Percentiles rank a stretch among this genome's conserved stretches.
phyloP scores from a whole-genome alignment of 1,140 invertebrate species.

The Chymomyza costata region DNA sequence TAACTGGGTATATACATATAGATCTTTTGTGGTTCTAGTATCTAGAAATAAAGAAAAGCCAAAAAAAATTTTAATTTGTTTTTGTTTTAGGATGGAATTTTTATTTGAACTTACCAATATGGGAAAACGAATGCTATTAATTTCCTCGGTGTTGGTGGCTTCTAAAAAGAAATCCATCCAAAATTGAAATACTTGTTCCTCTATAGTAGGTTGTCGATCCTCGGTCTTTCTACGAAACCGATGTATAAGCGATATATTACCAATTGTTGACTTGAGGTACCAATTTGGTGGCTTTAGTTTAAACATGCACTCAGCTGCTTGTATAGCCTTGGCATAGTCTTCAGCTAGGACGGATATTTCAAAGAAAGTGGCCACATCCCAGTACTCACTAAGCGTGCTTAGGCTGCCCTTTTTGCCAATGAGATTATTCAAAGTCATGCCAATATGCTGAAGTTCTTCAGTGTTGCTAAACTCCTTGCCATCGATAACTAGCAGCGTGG shows the following conservation, averaged over 20 bases:
- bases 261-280: constrained; percentile 99
- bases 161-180: constrained; percentile 99
- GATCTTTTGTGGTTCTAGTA: constrained; percentile 94
- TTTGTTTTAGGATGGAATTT: too few species aligned
- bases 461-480: constrained; percentile 96
- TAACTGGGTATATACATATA: constrained; percentile 96
- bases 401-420: constrained; percentile 99
- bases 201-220: constrained; percentile 81
- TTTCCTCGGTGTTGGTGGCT: constrained; percentile 85
- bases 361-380: constrained; percentile 99
- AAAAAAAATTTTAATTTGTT: not conserved
- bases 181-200: constrained; percentile 94
- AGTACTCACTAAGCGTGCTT: constrained; percentile 95
- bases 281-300: constrained; percentile 98
- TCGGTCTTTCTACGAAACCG: constrained; percentile 90
- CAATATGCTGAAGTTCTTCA: constrained; percentile 88
- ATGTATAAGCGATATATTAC: constrained; percentile 97
- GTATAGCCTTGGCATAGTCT: constrained; percentile 97
- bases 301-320: constrained; percentile 99
- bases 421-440: constrained; percentile 96
- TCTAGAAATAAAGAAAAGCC: constrained; percentile 76
- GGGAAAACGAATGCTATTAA: constrained; percentile 92
- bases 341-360: constrained; percentile 98
- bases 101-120: constrained; percentile 73
- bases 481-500: constrained; percentile 97